phyloP scores from a whole-genome alignment of 2,888 invertebrate genomes.

The Thymelicus sylvestris region DNA sequence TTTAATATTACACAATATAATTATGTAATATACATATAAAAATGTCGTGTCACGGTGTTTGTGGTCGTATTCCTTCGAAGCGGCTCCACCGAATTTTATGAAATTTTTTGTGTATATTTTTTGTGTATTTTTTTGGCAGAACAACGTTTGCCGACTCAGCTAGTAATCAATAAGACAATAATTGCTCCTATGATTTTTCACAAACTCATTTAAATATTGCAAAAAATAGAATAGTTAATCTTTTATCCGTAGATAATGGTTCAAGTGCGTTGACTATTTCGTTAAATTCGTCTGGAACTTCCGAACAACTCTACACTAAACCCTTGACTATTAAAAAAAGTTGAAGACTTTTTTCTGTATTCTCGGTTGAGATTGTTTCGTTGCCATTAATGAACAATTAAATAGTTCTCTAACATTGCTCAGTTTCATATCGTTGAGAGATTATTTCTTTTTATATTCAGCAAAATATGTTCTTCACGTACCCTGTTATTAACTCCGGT shows the following conservation, averaged over 20 bases:
- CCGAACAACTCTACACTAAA: constrained; percentile 20
- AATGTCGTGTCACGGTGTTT: too few species aligned
- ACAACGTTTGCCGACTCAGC: too few species aligned
- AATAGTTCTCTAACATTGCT: constrained; percentile 22
- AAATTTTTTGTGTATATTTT: too few species aligned
- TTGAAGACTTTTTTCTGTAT: constrained; percentile 20
- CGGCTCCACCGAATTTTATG: too few species aligned
- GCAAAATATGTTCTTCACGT: constrained; percentile 18
- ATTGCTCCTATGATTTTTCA: neutral
- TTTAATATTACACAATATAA: too few species aligned
- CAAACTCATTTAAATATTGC: too few species aligned
- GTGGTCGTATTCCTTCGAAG: too few species aligned
- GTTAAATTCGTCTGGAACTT: constrained; percentile 29
- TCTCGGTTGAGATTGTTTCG: constrained; percentile 16
- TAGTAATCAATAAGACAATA: too few species aligned
- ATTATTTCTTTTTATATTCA: constrained; percentile 5
- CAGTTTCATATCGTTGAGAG: constrained; percentile 16
- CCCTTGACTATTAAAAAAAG: constrained; percentile 25
- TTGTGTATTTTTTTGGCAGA: too few species aligned
- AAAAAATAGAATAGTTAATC: neutral
- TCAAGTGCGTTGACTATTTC: constrained; percentile 17
- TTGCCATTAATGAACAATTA: constrained; percentile 28
- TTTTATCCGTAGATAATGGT: neutral
- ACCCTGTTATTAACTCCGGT: constrained; percentile 6
- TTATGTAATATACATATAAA: too few species aligned